Evolutionary conservation across 2,888 invertebrate species (phyloP), one percentile per base, ranked within the genome.

Genomic region (Capitulum mitella): DNA sequence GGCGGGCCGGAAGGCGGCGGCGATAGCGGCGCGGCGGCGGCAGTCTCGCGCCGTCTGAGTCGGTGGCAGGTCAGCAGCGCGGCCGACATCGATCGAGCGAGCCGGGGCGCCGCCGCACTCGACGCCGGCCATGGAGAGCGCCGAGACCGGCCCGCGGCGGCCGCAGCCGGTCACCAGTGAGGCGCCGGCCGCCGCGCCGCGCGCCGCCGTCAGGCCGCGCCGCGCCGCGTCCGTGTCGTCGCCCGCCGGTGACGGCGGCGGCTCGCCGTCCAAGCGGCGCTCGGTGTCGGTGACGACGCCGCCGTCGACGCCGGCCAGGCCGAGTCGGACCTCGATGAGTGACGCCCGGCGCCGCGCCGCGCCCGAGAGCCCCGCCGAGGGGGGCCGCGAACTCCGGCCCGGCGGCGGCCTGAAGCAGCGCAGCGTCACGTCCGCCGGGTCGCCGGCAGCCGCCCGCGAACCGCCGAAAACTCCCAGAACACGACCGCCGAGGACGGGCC

Each of bases 391-490:
- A 12, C 43, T 12, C 43, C 43, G 43, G 43, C 5, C 16, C 51
- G 16, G 19, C 1, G 16, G 5, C 22, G 74, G 78, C 46, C 51
- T 48, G 76, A 75, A 54, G 46, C 43, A 75, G 64, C 78, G 76
- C 54, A 43, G 78, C 8, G 43, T 77, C 34, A 29, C 58, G 29
- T 29, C 58, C 29, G 29, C 5, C n/a, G 29, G 8, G 74, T 77
- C 14, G 70, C 75, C n/a, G 58, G 80, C 29, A 77, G 79, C n/a
- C 78, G 77, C 12, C 61, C 79, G 32, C 29, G 29, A 61, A 6
- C n/a, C n/a, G 29, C 51, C 51, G 5, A 22, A 26, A 19, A 22
- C 51, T 51, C 22, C 51, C 1, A 5, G 22, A 14, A 19, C 12
- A 19, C 16, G 6, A 48, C 16, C 48, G 48, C 19, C 48, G 19